Conservation (phyloP, 2,888 invertebrate genomes). For the Melanophora roralis region DNA sequence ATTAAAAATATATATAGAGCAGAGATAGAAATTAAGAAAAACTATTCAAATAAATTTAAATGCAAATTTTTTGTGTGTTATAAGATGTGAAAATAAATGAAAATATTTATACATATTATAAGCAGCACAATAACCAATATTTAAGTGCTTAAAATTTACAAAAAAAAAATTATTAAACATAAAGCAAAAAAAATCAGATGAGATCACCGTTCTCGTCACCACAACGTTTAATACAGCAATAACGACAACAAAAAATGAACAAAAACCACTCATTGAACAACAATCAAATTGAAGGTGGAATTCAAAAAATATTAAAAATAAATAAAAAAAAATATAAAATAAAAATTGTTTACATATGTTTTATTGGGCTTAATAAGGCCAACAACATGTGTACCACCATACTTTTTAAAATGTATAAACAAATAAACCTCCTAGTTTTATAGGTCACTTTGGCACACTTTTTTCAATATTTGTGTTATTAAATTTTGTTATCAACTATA, state of each 20-base stretch:
- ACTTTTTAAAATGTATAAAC: background rate
- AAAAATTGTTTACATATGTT: constrained; percentile 20
- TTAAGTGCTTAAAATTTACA: constrained; percentile 20
- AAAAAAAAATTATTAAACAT: constrained; percentile 12
- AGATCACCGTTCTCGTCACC: constrained; percentile 31
- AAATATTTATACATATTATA: background rate
- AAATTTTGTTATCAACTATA: too few relatives aligned
- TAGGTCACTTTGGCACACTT: background rate
- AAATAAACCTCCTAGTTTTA: background rate
- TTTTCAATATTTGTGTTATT: background rate
- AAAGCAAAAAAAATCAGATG: constrained; percentile 12
- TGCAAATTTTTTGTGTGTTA: constrained; percentile 5
- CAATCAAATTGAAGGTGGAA: constrained; percentile 20
- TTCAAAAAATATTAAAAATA: background rate
- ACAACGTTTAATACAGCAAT: background rate
- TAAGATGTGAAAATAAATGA: constrained; percentile 7
- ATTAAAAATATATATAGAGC: too few relatives aligned
- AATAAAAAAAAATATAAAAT: constrained; percentile 9
- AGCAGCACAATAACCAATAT: background rate
- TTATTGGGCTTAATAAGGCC: constrained; percentile 33
- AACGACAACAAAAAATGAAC: background rate
- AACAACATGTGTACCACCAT: constrained; percentile 2
- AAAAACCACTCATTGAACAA: constrained; percentile 21
- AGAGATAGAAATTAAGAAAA: background rate
- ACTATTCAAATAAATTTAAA: background rate